Conservation (phyloP, 1,140 invertebrate species). For the Polypedilum pembai region DNA sequence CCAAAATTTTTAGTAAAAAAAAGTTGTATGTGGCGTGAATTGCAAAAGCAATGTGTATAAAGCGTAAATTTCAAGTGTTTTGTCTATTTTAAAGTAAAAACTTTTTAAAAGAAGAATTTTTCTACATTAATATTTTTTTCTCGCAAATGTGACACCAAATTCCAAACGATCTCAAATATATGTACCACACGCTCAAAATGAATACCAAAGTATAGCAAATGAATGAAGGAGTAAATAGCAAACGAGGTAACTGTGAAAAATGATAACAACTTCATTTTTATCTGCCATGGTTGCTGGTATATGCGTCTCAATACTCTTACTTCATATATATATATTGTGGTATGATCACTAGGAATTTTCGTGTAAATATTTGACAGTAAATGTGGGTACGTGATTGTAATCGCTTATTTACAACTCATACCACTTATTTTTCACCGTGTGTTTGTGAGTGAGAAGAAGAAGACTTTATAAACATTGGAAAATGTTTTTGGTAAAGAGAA, state of each 20-base stretch:
- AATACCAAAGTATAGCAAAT: not conserved
- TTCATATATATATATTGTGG: not conserved
- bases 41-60: no score
- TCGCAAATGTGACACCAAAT: not conserved
- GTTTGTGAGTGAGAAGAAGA: no score
- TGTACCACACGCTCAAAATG: not conserved
- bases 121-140: not conserved
- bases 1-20: no score
- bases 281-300: not conserved
- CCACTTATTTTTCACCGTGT: not conserved
- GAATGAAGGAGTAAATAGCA: not conserved
- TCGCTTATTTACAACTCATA: not conserved
- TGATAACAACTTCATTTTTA: constrained; percentile 28
- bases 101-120: no score
- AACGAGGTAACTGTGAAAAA: constrained; percentile 8
- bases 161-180: not conserved
- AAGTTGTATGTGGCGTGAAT: not conserved
- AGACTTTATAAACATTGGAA: not conserved
- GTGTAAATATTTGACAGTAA: constrained; percentile 28
- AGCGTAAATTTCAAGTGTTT: no score
- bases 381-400: constrained; percentile 27
- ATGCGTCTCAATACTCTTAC: not conserved
- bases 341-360: constrained; percentile 20
- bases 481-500: not conserved
- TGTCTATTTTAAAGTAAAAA: no score